Percentiles rank a stretch among this genome's conserved stretches.
phyloP scores from a whole-genome alignment of 2,888 invertebrate species.

The Cerastis rubricosa region DNA sequence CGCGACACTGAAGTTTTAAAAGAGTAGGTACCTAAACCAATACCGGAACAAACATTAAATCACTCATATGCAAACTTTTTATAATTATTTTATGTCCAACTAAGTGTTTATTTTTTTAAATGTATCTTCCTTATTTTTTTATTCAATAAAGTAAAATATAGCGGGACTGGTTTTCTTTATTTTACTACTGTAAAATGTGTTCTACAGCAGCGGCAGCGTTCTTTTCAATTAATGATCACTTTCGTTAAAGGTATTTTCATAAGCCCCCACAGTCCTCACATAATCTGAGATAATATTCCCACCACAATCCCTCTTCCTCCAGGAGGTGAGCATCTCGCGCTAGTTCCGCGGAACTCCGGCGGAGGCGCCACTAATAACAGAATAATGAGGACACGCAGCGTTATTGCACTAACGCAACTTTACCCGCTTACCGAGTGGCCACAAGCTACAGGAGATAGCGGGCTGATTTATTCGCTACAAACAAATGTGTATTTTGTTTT shows the following conservation, averaged over 20 bases:
- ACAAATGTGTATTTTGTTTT: not conserved
- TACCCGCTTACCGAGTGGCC: slow-evolving; percentile 21
- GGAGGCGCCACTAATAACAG: slow-evolving; percentile 52
- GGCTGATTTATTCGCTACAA: not conserved
- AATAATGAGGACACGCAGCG: slow-evolving; percentile 55
- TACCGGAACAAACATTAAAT: no score
- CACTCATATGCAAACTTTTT: no score
- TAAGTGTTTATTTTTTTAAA: no score
- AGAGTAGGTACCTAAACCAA: no score
- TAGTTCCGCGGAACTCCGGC: slow-evolving; percentile 20
- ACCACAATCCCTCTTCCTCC: slow-evolving; percentile 8
- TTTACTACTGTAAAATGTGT: no score
- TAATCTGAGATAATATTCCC: not conserved
- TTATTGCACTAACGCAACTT: slow-evolving; percentile 54
- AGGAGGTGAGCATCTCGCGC: slow-evolving; percentile 18
- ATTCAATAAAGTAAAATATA: no score
- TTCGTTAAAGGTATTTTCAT: not conserved
- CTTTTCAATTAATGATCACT: not conserved
- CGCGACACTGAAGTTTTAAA: no score
- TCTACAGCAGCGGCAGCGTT: not conserved
- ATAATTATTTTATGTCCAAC: no score
- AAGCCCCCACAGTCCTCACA: no score
- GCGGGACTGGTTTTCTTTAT: no score
- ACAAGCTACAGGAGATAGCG: slow-evolving; percentile 34
- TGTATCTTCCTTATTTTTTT: no score